These are phyloP conservation scores for Pollenia griseotomentosa DNA, from an alignment of 2,888 invertebrate species.

Conservation along the genomic window DNA sequence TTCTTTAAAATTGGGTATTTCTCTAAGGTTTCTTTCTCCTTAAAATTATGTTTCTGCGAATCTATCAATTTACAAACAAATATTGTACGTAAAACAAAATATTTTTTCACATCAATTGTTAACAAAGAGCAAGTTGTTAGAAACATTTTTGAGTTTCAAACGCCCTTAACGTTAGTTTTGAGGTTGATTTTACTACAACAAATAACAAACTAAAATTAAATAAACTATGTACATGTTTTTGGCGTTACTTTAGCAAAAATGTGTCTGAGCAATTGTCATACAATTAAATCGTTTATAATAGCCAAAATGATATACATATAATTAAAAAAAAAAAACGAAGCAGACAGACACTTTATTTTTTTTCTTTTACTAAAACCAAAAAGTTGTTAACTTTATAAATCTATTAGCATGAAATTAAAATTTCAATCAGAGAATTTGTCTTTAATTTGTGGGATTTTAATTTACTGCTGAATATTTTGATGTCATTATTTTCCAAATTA, in stretches of 20 bases:
- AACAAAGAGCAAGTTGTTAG: slow-evolving; percentile 67
- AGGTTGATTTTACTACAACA: slow-evolving; percentile 41
- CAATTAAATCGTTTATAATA: slow-evolving; percentile 68
- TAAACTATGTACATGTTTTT: slow-evolving; percentile 58
- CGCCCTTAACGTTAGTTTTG: slow-evolving; percentile 67
- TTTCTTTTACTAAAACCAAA: slow-evolving; percentile 17
- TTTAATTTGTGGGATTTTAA: slow-evolving; percentile 23
- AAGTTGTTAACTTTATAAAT: slow-evolving; percentile 64
- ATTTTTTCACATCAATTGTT: slow-evolving; percentile 70
- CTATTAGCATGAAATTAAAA: background rate
- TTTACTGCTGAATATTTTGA: background rate
- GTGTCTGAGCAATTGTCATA: slow-evolving; percentile 54
- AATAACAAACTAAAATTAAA: slow-evolving; percentile 25
- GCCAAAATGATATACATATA: background rate
- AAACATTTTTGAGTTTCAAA: slow-evolving; percentile 47
- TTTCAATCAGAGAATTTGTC: slow-evolving; percentile 14
- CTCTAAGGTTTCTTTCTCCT: slow-evolving; percentile 10
- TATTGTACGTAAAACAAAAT: slow-evolving; percentile 44
- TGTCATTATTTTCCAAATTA: slow-evolving; percentile 37
- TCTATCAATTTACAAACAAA: slow-evolving; percentile 61
- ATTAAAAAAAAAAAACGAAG: background rate
- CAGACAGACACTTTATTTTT: slow-evolving; percentile 18
- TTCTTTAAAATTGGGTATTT: background rate
- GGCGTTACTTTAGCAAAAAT: slow-evolving; percentile 57
- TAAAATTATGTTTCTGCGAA: slow-evolving; percentile 23